Percentiles rank a stretch among this genome's conserved stretches.
These are phyloP conservation scores for Notechis scutatus DNA, from an alignment of 2,113 vertebrate species.

Conservation along the genomic window DNA sequence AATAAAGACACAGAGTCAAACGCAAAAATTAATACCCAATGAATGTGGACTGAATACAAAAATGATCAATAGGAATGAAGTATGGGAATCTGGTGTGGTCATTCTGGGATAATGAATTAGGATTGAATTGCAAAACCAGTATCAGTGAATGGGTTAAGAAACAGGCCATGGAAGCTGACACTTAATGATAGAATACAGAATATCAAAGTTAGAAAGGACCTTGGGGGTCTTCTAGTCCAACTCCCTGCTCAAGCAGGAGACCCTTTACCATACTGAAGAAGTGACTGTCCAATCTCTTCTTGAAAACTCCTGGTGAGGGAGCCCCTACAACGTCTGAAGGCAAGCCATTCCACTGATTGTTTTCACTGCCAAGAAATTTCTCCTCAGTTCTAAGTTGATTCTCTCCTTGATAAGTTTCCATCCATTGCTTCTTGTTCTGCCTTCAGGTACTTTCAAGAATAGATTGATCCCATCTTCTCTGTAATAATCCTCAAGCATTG, in stretches of 20 bases:
- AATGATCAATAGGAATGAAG: not conserved
- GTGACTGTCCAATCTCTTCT: not conserved
- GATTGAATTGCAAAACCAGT: not conserved
- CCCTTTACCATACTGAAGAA: not conserved
- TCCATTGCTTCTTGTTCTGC: not conserved
- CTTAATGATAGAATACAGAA: not conserved
- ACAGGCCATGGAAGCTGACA: not conserved
- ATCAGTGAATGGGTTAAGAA: not conserved
- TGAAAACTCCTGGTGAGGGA: not conserved
- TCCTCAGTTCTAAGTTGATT: not conserved
- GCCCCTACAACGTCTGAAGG: no score
- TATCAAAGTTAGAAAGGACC: not conserved
- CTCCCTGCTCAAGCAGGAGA: not conserved
- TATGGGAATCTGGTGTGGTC: not conserved
- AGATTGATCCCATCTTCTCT: not conserved
- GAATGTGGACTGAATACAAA: not conserved
- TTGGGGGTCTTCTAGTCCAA: not conserved
- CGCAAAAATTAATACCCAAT: not conserved
- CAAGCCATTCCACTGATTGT: not conserved
- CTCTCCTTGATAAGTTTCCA: not conserved
- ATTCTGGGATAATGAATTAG: not conserved
- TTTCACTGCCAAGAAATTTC: not conserved
- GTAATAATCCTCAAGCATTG: not conserved
- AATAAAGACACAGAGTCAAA: not conserved
- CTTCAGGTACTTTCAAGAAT: not conserved